These are phyloP conservation scores for Pipistrellus pipistrellus DNA, from an alignment of 2,797 vertebrate genomes.

Conservation along the genomic window DNA sequence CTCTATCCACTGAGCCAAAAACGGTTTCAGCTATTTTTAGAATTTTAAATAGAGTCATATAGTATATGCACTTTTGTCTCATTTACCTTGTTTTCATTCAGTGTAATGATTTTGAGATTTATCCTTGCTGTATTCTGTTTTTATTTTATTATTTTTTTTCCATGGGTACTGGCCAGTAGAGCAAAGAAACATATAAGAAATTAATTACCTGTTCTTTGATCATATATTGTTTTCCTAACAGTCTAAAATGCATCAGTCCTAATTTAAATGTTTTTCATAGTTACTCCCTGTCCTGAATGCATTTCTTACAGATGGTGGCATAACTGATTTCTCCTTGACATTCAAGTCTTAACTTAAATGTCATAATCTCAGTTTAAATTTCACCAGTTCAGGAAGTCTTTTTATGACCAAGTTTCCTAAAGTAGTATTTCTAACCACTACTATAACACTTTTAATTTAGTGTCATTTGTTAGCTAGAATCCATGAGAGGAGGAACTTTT, in stretches of 20 bases:
- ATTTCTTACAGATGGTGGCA: background rate
- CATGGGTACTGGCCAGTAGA: background rate
- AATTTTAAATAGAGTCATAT: background rate
- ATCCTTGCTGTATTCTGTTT: background rate
- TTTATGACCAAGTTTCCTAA: background rate
- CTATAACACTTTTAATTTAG: background rate
- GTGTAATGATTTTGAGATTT: background rate
- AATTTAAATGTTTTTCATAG: background rate
- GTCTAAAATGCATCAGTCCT: background rate
- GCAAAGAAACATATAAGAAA: background rate
- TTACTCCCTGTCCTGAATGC: background rate
- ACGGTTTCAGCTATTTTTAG: background rate
- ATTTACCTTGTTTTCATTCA: background rate
- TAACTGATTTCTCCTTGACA: background rate
- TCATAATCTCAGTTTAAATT: slow-evolving; percentile 61
- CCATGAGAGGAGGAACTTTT: background rate
- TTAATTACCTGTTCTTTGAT: background rate
- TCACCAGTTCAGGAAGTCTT: slow-evolving; percentile 48
- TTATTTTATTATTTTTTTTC: background rate
- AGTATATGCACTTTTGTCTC: background rate
- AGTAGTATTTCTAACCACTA: background rate
- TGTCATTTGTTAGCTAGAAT: background rate
- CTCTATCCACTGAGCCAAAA: no score
- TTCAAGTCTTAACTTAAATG: slow-evolving; percentile 41
- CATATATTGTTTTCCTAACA: background rate